phyloP scores from a whole-genome alignment of 1,140 invertebrate species.

The Bicyclus anynana region DNA sequence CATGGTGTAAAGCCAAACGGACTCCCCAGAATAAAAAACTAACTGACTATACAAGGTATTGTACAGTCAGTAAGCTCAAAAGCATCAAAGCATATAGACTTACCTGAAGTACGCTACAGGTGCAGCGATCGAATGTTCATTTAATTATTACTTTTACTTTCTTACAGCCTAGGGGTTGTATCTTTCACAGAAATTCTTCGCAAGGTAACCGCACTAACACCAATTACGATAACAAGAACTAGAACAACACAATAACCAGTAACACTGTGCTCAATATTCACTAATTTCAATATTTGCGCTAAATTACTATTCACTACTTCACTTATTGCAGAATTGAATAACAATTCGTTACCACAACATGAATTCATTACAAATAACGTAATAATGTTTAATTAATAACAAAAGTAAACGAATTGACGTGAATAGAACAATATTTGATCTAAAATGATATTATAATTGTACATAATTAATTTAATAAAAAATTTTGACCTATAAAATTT shows the following conservation, averaged over 20 bases:
- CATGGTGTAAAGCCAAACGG: too few relatives aligned
- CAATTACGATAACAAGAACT: slow-evolving; percentile 34
- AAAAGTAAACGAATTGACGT: slow-evolving; percentile 17
- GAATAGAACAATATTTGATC: not conserved
- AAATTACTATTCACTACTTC: slow-evolving; percentile 59
- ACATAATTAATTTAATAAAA: slow-evolving; percentile 31
- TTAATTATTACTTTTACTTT: slow-evolving; percentile 70
- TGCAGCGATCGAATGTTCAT: slow-evolving; percentile 23
- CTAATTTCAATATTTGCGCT: slow-evolving; percentile 49
- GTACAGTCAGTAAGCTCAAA: too few relatives aligned
- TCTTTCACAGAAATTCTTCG: slow-evolving; percentile 33
- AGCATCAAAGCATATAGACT: slow-evolving; percentile 8
- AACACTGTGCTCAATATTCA: slow-evolving; percentile 37
- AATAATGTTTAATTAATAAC: slow-evolving; percentile 21
- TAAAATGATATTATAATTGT: not conserved
- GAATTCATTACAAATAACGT: slow-evolving; percentile 62
- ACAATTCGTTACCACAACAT: slow-evolving; percentile 66
- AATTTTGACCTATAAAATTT: slow-evolving; percentile 42
- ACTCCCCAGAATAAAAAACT: too few relatives aligned
- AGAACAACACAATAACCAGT: slow-evolving; percentile 17
- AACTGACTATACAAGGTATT: too few relatives aligned
- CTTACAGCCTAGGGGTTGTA: slow-evolving; percentile 24
- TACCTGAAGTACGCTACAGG: slow-evolving; percentile 35
- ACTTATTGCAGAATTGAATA: slow-evolving; percentile 54
- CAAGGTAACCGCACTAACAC: slow-evolving; percentile 30